These are phyloP conservation scores for Patella vulgata DNA, from an alignment of 1,140 invertebrate species.

Conservation along the genomic window DNA sequence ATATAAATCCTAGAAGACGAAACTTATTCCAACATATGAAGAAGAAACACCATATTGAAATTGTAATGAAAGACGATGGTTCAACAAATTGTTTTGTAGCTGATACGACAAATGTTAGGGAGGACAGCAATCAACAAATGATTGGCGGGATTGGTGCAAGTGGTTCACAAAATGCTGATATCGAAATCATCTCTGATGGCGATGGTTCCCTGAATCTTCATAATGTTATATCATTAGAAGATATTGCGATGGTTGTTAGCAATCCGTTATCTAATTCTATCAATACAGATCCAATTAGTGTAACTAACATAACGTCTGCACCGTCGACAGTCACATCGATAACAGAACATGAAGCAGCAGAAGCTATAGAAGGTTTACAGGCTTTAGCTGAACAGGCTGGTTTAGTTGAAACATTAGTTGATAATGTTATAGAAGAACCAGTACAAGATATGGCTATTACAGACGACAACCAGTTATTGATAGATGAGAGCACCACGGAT, in stretches of 20 bases:
- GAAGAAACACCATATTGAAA: constrained; percentile 63
- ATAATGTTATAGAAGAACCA: constrained; percentile 32
- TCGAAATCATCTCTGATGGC: background rate
- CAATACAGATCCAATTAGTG: background rate
- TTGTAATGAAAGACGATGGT: constrained; percentile 57
- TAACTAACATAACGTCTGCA: constrained; percentile 3
- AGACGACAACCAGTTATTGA: constrained; percentile 22
- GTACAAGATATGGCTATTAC: constrained; percentile 22
- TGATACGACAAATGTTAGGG: constrained; percentile 9
- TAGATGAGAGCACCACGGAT: constrained; percentile 22
- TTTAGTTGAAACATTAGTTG: constrained; percentile 29
- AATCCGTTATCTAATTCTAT: background rate
- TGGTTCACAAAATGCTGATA: background rate
- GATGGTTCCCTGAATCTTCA: no score
- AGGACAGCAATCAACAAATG: background rate
- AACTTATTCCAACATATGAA: constrained; percentile 64
- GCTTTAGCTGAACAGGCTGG: constrained; percentile 55
- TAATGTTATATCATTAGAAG: constrained; percentile 13
- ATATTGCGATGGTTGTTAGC: constrained; percentile 19
- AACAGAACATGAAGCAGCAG: constrained; percentile 52
- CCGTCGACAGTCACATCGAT: background rate
- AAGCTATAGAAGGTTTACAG: constrained; percentile 60
- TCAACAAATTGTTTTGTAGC: constrained; percentile 52
- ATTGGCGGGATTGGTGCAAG: background rate
- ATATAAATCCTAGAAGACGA: constrained; percentile 55